These are phyloP conservation scores for Hycleus phaleratus DNA, from an alignment of 1,140 invertebrate genomes.

Conservation along the genomic window DNA sequence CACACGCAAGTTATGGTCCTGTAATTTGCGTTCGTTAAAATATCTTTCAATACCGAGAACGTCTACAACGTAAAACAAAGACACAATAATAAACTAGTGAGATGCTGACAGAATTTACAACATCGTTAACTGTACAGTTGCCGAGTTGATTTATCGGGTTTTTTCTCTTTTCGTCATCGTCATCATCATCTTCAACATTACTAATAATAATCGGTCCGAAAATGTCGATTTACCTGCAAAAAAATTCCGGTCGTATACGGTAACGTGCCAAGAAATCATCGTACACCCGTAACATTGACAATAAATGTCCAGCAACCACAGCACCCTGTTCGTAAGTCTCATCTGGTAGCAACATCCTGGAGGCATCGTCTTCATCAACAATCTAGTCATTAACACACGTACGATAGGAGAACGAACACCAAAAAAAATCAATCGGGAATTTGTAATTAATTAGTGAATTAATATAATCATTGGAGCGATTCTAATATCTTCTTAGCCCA, in stretches of 20 bases:
- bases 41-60: constrained; percentile 9
- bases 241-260: constrained; percentile 56
- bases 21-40: constrained; percentile 14
- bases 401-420: too few relatives aligned
- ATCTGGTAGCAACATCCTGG: constrained; percentile 55
- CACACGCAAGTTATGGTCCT: neutral
- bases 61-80: constrained; percentile 10
- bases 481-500: too few relatives aligned
- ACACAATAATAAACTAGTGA: constrained; percentile 7
- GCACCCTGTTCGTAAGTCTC: constrained; percentile 56
- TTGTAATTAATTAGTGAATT: too few relatives aligned
- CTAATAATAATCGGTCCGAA: too few relatives aligned
- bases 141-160: constrained; percentile 1
- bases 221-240: constrained; percentile 43
- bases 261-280: constrained; percentile 55
- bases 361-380: constrained; percentile 22
- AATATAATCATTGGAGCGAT: too few relatives aligned
- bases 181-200: too few relatives aligned
- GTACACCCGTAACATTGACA: constrained; percentile 50
- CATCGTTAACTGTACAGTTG: constrained; percentile 14
- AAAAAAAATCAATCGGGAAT: too few relatives aligned
- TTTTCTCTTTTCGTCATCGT: too few relatives aligned
- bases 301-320: constrained; percentile 43
- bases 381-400: too few relatives aligned
- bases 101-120: constrained; percentile 14